phyloP scores from a whole-genome alignment of 35 echinoderm and acorn worm species.

The Lytechinus pictus region DNA sequence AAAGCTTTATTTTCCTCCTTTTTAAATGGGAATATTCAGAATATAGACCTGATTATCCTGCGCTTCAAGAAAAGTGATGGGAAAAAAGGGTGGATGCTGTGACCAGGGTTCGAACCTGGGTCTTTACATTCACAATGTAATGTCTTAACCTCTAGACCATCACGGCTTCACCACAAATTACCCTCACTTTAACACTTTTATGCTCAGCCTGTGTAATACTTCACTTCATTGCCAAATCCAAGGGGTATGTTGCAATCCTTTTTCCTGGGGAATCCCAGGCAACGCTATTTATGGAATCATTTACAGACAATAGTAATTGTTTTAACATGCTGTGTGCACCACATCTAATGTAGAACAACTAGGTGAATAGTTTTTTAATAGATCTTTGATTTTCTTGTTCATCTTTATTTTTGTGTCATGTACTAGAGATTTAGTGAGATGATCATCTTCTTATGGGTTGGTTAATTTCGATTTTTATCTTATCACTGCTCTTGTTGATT shows the following conservation, averaged over 20 bases:
- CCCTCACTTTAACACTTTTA: not conserved
- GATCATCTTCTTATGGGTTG: too few relatives aligned
- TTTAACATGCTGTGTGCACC: not conserved
- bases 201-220: not conserved
- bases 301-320: not conserved
- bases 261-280: not conserved
- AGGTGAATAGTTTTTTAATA: not conserved
- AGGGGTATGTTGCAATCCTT: not conserved
- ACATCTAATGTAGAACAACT: not conserved
- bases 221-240: not conserved
- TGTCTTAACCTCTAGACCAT: conserved; percentile 56
- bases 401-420: not conserved
- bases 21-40: not conserved
- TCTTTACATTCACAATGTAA: conserved; percentile 52
- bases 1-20: not conserved
- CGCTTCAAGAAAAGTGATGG: not conserved
- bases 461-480: too few relatives aligned
- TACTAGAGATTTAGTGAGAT: too few relatives aligned
- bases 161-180: conserved; percentile 4
- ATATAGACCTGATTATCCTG: not conserved
- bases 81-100: conserved; percentile 23
- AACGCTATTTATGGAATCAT: not conserved
- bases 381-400: not conserved
- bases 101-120: conserved; percentile 56
- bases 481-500: too few relatives aligned